phyloP scores from a whole-genome alignment of 2,113 vertebrate genomes.

The Heterocephalus glaber region DNA sequence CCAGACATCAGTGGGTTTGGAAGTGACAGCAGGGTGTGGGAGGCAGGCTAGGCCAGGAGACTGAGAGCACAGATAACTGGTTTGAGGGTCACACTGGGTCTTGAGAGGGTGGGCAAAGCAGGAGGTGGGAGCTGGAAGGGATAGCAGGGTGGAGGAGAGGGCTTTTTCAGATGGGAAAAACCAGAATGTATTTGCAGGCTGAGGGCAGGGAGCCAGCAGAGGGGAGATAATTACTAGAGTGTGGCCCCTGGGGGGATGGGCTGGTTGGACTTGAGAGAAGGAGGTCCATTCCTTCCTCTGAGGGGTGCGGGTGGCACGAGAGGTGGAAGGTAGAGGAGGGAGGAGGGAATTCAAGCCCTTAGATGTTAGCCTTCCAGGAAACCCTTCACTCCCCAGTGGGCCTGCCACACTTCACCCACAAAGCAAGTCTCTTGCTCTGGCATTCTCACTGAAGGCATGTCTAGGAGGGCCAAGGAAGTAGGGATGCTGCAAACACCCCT shows the following conservation, averaged over 20 bases:
- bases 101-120: background rate
- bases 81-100: background rate
- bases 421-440: background rate
- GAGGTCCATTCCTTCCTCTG: background rate
- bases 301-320: background rate
- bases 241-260: background rate
- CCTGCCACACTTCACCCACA: background rate
- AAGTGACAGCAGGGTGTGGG: constrained; percentile 35
- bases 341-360: background rate
- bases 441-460: background rate
- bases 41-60: constrained; percentile 20
- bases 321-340: background rate
- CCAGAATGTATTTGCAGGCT: constrained; percentile 43
- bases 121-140: background rate
- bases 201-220: constrained; percentile 51
- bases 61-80: background rate
- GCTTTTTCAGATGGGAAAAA: constrained; percentile 58
- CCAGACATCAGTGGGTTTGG: constrained; percentile 34
- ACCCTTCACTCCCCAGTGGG: background rate
- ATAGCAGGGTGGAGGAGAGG: background rate
- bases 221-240: constrained; percentile 46
- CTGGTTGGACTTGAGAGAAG: background rate
- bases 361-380: background rate
- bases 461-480: background rate
- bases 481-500: background rate